Base-by-base conservation (phyloP, 2,888 invertebrate species). In the Pristionchus entomophagus region DNA sequence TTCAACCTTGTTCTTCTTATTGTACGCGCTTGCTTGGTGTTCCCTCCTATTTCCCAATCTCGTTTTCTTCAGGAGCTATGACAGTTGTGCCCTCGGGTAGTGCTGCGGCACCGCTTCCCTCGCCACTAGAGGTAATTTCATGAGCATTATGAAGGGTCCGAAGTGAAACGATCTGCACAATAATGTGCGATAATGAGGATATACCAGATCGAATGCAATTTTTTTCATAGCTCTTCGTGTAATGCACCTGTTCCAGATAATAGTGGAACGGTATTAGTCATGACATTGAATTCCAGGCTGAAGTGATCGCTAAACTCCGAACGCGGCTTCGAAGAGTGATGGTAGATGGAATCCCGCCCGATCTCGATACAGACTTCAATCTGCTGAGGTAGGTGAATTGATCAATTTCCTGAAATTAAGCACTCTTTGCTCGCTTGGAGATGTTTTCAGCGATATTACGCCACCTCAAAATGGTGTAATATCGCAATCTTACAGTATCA, bases 361-460 rank as follows among this genome's bases (percentile, higher is more conserved):
- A 91, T 62, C 87, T 91, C n/a, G 88, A 91, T 86, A 91, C 91
- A 1, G 90, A 90, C 73, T 82, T 90, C 41, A 91, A 91, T 82
- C 81, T 91, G 5, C 85, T 89, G 45, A 87, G 69, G 69, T 69
- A 1, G 35, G 32, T 32, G 14, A 32, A 2, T 62, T n/a, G 8
- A 2, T 62, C 32, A 62, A 14, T 62, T 62, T 32, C 0, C n/a
- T n/a, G n/a, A n/a, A n/a, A n/a, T n/a, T n/a, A n/a, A n/a, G n/a
- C n/a, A n/a, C n/a, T n/a, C n/a, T n/a, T n/a, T n/a, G n/a, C n/a
- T n/a, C n/a, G n/a, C n/a, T n/a, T n/a, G n/a, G n/a, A n/a, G n/a
- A n/a, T 32, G 1, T 10, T 59, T 26, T n/a, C 59, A 59, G 51
- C 12, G 14, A 10, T 19, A 3, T 19, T 51, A 19, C 51, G 2